Base-by-base conservation (phyloP, 2,797 vertebrate genomes). In the Neosilurus hyrtlii region DNA sequence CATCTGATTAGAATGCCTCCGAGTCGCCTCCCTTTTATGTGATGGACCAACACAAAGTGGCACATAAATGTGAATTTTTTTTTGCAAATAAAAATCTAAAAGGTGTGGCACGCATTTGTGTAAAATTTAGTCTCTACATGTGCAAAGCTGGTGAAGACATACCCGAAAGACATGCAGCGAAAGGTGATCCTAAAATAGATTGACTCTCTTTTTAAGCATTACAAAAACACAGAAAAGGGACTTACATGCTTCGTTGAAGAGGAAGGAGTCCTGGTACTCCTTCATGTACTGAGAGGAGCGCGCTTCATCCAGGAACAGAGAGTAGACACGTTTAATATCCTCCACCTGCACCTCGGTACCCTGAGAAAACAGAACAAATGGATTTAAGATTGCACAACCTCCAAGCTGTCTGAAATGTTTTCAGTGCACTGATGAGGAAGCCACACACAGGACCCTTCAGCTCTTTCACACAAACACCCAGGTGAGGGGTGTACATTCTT, bases 221-320 rank as follows among this genome's bases (percentile, higher is more conserved):
- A 43, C 30, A 43, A 43, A 43, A 5, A 43, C 43, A 43, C 43
- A 43, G 30, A 30, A 30, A 30, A 30, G 30, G 30, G 30, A 72
- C 96, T 96, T 89, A 98, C 97, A 95, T 87, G 96, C 93, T 93
- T 98, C 97, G 0, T 98, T 97, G 88, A 97, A 98, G 90, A 98
- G 95, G 90, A 97, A 98, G 78, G 97, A 96, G 12, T 98, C 97
- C 91, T 98, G 97, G 87, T 96, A 97, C 75, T 98, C 96, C 90
- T 97, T 97, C 97, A 98, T 97, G 92, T 98, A 98, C 92, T 97
- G 96, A 0, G 96, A 97, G 26, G 97, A 97, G 10, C 97, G 93
- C 0, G 96, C 95, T 87, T 97, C 96, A 0, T 98, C 97, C 94
- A 98, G 92, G 89, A 98, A 98, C 75, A 98, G 95, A 0, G 96